Conservation (phyloP, 2,113 vertebrate genomes). For the Athene noctua region DNA sequence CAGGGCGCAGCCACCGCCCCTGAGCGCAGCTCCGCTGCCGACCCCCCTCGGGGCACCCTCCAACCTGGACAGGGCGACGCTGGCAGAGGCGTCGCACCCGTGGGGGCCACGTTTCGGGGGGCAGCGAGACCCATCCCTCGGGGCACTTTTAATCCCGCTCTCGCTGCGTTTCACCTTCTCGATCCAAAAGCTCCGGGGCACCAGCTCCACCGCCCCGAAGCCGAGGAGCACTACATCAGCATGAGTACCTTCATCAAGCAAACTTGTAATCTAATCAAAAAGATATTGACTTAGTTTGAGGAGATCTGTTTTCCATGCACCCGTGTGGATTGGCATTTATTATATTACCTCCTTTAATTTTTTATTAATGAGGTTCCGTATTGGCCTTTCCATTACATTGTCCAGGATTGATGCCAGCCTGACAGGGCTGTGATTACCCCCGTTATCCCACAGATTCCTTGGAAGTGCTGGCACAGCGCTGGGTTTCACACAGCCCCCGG, state of each 20-base stretch:
- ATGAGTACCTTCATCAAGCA: fast-evolving
- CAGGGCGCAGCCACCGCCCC: background rate
- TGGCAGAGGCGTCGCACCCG: background rate
- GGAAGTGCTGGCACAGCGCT: background rate
- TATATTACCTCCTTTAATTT: background rate
- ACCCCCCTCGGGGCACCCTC: no score
- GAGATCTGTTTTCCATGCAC: background rate
- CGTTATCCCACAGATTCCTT: background rate
- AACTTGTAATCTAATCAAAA: background rate
- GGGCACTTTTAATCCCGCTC: background rate
- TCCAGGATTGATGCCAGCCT: background rate
- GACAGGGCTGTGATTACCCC: background rate
- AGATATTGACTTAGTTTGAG: background rate
- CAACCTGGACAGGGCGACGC: background rate
- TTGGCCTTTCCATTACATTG: background rate
- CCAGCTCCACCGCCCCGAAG: fast-evolving
- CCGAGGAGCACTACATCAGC: fast-evolving
- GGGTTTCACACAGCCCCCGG: fast-evolving
- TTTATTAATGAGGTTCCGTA: background rate
- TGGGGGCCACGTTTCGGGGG: background rate
- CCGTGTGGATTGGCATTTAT: background rate
- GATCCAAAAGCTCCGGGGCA: background rate
- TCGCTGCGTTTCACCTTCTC: fast-evolving
- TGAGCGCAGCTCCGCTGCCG: background rate
- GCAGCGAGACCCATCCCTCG: no score